Evolutionary conservation across 2,888 invertebrate genomes (phyloP).

Genomic region (Eledone cirrhosa): DNA sequence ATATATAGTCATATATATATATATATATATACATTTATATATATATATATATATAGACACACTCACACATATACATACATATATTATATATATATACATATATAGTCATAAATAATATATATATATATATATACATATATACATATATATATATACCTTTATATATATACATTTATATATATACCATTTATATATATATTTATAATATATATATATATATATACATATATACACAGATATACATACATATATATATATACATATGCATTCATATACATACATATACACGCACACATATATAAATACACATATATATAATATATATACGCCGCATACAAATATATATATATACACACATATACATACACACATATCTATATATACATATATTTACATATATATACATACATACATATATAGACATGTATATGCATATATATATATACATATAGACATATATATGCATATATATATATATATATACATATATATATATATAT

Average conservation of each 20-base stretch:
- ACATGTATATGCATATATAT: not conserved
- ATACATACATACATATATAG: not conserved
- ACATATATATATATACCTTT: no score
- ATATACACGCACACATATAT: constrained; percentile 17
- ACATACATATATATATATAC: constrained; percentile 15
- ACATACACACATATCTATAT: not conserved
- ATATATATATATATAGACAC: no score
- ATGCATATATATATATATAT: constrained; percentile 62
- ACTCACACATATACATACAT: no score
- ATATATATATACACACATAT: constrained; percentile 20
- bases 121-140: no score
- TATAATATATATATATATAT: not conserved
- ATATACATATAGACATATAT: not conserved
- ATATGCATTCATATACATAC: constrained; percentile 1
- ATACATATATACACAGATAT: constrained; percentile 22
- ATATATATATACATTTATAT: no score
- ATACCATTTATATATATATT: no score
- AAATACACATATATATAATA: not conserved
- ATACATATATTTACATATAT: constrained; percentile 23
- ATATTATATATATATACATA: no score
- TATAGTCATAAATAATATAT: no score
- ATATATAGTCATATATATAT: no score
- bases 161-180: no score
- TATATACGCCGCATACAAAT: not conserved
- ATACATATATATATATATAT: constrained; percentile 76